Conservation (phyloP, 2,888 invertebrate species). For the Platycheirus rosarum region DNA sequence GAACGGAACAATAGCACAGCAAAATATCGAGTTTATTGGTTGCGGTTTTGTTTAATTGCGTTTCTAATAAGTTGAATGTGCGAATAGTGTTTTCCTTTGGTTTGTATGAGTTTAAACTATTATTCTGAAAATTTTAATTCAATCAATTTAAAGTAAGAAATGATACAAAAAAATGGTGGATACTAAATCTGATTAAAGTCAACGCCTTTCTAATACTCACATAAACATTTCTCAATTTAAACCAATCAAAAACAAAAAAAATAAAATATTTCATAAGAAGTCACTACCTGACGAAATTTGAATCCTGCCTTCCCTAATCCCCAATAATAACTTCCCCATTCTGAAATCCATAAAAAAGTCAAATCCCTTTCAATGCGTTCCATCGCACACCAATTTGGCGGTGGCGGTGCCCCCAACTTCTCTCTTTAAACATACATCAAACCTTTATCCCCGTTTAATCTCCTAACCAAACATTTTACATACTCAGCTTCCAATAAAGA, state of each 20-base stretch:
- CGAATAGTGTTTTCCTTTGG: too few relatives aligned
- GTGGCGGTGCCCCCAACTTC: neutral
- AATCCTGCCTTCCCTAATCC: conserved; percentile 7
- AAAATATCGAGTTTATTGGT: too few relatives aligned
- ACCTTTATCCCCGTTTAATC: conserved; percentile 18
- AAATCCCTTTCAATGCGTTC: conserved; percentile 49
- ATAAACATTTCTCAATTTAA: too few relatives aligned
- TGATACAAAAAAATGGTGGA: too few relatives aligned
- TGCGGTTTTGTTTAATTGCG: too few relatives aligned
- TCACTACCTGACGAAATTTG: neutral
- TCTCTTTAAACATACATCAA: conserved; percentile 3
- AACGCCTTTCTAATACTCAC: too few relatives aligned
- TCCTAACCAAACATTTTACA: conserved; percentile 20
- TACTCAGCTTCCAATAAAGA: conserved; percentile 10
- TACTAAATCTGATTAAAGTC: too few relatives aligned
- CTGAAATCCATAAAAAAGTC: conserved; percentile 4
- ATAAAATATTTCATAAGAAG: neutral
- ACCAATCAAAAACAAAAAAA: neutral
- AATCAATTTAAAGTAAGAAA: too few relatives aligned
- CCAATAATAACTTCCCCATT: conserved; percentile 15
- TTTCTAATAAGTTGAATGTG: too few relatives aligned
- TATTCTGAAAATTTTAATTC: too few relatives aligned
- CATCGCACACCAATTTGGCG: conserved; percentile 19
- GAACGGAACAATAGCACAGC: too few relatives aligned
- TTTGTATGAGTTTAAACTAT: too few relatives aligned